Evolutionary conservation across 2,888 invertebrate species (phyloP), one percentile per base, ranked within the genome.

Genomic region (Sylvicola cinctus): DNA sequence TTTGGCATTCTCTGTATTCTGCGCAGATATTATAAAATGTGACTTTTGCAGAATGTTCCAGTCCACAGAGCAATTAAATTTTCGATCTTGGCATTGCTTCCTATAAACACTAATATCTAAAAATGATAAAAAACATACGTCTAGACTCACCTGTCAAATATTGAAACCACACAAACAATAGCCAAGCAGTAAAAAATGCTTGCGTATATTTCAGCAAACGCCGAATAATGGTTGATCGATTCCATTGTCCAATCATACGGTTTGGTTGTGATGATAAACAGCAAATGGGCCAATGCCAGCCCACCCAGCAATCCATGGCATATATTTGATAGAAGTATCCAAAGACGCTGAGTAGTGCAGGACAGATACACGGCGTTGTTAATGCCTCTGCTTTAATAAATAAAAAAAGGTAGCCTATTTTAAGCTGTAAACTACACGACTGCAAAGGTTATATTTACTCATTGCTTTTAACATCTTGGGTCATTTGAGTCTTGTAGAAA

Each of bases 301-400:
- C 67, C 67, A 38, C 63, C 66, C 38, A 68, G 50, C 39, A 68
- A 48, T 34, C 67, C 67, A 47, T 67, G 66, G 45, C 65, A 66
- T 32, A 67, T 55, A 34, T 60, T 61, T 27, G 65, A 60, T 37
- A 66, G 47, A 42, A 63, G 56, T 44, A 63, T 54, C 64, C 66
- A 68, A 46, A 58, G 54, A 49, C 60, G 60, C 54, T 68, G 67
- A 40, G 61, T 51, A 34, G 52, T 46, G 47, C 56, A 58, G 38
- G 58, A 55, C 40, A 58, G 42, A 45, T 55, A 52, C 25, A 56
- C 52, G 36, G 47, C 55, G 37, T 48, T 51, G 34, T 49, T 47
- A 39, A 57, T 53, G 37, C 49, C 50, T 36, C 43, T 47, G 35
- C 53, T 52, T 36, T 3, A 44, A n/a, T n/a, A n/a, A n/a, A n/a